phyloP scores from a whole-genome alignment of 2,888 invertebrate genomes.

The Spilosoma lubricipeda region DNA sequence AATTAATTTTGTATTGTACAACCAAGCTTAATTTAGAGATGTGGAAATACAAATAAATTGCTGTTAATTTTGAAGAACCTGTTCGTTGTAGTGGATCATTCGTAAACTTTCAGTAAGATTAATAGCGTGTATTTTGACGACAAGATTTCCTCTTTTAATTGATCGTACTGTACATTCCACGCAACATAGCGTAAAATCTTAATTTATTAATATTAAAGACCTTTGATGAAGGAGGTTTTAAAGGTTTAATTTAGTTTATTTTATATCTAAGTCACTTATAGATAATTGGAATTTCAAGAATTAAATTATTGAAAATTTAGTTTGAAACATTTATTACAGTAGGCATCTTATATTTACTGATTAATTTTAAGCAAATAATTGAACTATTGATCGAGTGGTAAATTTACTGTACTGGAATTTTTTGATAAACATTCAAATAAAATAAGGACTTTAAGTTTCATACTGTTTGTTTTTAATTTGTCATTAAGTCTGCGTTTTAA shows the following conservation, averaged over 20 bases:
- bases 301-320: neutral
- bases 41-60: neutral
- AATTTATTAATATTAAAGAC: neutral
- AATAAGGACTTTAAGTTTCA: neutral
- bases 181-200: neutral
- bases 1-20: neutral
- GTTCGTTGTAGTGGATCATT: neutral
- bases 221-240: neutral
- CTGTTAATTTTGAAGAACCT: neutral
- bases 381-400: neutral
- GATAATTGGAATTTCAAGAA: neutral
- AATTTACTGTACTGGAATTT: neutral
- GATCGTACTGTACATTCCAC: neutral
- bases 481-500: neutral
- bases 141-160: neutral
- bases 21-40: neutral
- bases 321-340: slow-evolving; percentile 1
- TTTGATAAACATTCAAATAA: neutral
- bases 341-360: neutral
- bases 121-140: neutral
- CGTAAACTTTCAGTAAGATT: neutral
- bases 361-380: neutral
- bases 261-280: slow-evolving; percentile 1
- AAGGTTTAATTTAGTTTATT: neutral
- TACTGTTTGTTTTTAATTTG: neutral